Base-by-base conservation (phyloP, 2,888 invertebrate species). In the Drosophila mayaguana region DNA sequence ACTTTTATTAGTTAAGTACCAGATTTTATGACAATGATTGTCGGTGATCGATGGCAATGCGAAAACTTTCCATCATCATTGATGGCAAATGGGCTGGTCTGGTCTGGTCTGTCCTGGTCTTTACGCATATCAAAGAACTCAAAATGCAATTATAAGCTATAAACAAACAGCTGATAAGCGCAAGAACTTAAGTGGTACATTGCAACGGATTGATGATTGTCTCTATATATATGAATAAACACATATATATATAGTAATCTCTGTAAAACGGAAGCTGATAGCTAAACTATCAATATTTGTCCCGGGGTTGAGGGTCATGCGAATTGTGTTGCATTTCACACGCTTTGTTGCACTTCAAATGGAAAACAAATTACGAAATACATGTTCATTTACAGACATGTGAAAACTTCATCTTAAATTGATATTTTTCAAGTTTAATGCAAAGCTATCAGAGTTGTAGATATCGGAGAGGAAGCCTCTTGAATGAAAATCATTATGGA, bases 1-100 rank as follows among this genome's bases (percentile, higher is more conserved):
- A 20, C 16, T 62, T 51, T 69, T 28, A 46, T 46, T 42, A 51
- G 56, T 73, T 61, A 51, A 50, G 43, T 72, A 18, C 55, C 25
- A n/a, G 62, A 55, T 45, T 72, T 55, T 60, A 53, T 67, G 16
- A 40, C 45, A 34, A 25, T 42, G 71, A 74, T 83, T 75, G 59
- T 61, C 53, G 25, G 56, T 75, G 88, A 89, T 89, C 85, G 83
- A 89, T 59, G 73, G 68, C 60, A 56, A 57, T 48, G 42, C 38
- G 43, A 63, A 88, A 83, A 65, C 40, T 79, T 81, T 84, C 85
- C 89, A 72, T 64, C 67, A 34, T 14, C 28, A 5, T 14, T 25
- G 48, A 50, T 14, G 28, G 34, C 18, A 20, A 20, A n/a, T 40
- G 69, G 75, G 68, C 46, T 66, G 62, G 67, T 40, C 51, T 48